Evolutionary conservation across 2,113 vertebrate genomes (phyloP), one percentile per base, ranked within the genome.

Genomic region (Cryptotis parvus): DNA sequence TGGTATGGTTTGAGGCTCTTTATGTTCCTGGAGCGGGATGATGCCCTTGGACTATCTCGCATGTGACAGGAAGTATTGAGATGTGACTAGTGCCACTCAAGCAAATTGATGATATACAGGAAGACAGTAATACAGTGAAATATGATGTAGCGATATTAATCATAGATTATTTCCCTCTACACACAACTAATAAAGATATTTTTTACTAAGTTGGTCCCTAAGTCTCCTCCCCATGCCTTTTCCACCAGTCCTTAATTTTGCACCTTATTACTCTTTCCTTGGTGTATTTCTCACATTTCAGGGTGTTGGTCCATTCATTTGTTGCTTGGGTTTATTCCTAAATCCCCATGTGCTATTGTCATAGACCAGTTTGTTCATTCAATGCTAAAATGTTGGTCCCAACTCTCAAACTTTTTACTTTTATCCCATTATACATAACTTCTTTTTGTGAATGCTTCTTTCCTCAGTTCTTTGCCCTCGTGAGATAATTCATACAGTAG

Each of bases 401-500:
- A 14, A 29, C 0, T 66, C 16, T n/a, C 49, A 4, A 65, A 65
- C 79, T 35, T 39, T n/a, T 8, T 6, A 33, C 16, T 65, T 55
- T 3, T 66, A 65, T 68, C 41, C 72, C 33, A 1, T 29, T 20
- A 80, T 43, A 73, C 1, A 10, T 3, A 31, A 20, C 9, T 73
- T 61, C 27, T 55, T 37, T 15, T 75, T 49, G 41, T 27, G 18
- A 79, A 65, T 52, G 16, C 22, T 35, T 63, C 29, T n/a, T 43
- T 31, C 33, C 20, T 20, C 27, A 33, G 61, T 9, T 55, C 20
- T 65, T 35, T 33, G 2, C 26, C 24, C 22, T 22, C 9, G 16
- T 33, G 33, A 4, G 2, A 35, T 16, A 11, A 9, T 55, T n/a
- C n/a, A 27, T 2, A 3, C 31, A 15, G 16, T 2, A 2, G 7